These are phyloP conservation scores for Crypturellus tataupa DNA, from an alignment of 2,797 vertebrate genomes.

Conservation along the genomic window DNA sequence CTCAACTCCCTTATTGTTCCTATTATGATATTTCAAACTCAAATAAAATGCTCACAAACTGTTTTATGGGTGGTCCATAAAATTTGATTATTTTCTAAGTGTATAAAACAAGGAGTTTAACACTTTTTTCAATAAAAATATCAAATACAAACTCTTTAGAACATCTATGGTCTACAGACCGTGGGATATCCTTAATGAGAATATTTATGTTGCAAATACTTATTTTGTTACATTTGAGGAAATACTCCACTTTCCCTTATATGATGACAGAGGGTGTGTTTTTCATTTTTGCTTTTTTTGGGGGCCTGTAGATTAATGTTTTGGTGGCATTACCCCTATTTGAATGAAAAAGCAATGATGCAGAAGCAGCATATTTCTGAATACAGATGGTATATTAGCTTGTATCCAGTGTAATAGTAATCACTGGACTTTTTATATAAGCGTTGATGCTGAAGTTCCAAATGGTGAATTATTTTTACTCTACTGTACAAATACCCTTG, in stretches of 20 bases:
- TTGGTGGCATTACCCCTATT: conserved; percentile 51
- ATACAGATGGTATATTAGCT: conserved; percentile 61
- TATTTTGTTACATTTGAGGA: conserved; percentile 19
- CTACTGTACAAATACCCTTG: background rate
- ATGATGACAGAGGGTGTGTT: background rate
- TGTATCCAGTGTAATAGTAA: conserved; percentile 22
- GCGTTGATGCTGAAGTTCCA: conserved; percentile 19
- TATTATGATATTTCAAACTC: background rate
- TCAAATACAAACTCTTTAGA: background rate
- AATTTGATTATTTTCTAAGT: background rate
- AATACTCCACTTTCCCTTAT: background rate
- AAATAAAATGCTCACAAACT: background rate
- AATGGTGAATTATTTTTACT: conserved; percentile 22
- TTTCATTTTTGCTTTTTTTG: background rate
- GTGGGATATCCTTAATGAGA: background rate
- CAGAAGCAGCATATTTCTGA: conserved; percentile 52
- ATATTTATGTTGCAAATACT: conserved; percentile 20
- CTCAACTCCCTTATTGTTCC: background rate
- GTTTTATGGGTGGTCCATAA: background rate
- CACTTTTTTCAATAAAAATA: conserved; percentile 17
- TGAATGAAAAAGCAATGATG: conserved; percentile 58
- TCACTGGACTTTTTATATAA: conserved; percentile 34
- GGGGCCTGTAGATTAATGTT: conserved; percentile 52
- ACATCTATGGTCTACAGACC: background rate
- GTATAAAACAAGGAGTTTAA: background rate